These are phyloP conservation scores for Bathynomus jamesi DNA, from an alignment of 1,140 invertebrate species.

Conservation along the genomic window DNA sequence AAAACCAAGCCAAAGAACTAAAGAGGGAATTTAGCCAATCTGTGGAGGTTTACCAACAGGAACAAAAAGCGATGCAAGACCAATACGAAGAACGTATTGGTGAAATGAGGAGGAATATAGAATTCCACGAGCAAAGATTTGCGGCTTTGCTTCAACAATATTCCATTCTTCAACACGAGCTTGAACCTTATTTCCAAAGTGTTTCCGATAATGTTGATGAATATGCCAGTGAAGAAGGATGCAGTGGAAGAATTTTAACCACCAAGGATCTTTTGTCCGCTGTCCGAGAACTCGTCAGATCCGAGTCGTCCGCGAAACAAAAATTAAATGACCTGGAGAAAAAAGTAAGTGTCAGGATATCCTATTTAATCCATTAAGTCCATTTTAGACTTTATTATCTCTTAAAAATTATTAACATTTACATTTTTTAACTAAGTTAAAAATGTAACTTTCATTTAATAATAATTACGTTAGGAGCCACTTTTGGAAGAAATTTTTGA, in stretches of 20 bases:
- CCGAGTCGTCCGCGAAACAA: constrained; percentile 40
- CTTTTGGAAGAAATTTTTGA: too few relatives aligned
- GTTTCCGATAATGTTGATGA: constrained; percentile 18
- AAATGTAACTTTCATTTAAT: too few relatives aligned
- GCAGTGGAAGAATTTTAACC: background rate
- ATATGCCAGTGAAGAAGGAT: background rate
- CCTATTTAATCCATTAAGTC: too few relatives aligned
- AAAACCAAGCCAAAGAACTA: constrained; percentile 37
- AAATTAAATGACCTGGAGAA: constrained; percentile 56
- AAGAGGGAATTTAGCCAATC: constrained; percentile 35
- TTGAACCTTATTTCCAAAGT: constrained; percentile 26
- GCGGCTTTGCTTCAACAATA: constrained; percentile 22
- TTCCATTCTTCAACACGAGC: constrained; percentile 24
- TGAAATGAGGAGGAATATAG: constrained; percentile 16
- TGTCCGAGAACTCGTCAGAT: constrained; percentile 28
- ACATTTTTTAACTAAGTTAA: too few relatives aligned
- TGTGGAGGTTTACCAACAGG: constrained; percentile 25
- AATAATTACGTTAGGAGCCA: too few relatives aligned
- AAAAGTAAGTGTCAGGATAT: constrained; percentile 41
- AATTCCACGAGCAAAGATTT: constrained; percentile 14
- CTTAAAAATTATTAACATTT: too few relatives aligned
- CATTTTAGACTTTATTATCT: too few relatives aligned
- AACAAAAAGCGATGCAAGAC: constrained; percentile 26
- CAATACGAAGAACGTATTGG: constrained; percentile 17
- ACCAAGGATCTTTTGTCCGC: constrained; percentile 11